phyloP scores from a whole-genome alignment of 2,113 vertebrate species.

The Lophura nycthemera region DNA sequence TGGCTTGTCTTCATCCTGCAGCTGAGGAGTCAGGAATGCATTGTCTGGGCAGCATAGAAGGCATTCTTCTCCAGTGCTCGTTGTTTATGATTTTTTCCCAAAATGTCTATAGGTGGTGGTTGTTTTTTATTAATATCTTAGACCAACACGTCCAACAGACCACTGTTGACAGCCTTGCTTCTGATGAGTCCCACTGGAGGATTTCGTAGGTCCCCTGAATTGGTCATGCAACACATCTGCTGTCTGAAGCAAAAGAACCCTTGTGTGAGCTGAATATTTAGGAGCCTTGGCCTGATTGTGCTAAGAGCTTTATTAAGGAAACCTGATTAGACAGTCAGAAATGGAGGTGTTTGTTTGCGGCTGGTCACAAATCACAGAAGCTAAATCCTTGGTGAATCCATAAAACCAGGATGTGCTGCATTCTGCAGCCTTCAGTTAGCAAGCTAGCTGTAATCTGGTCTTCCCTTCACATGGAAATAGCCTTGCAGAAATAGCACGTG shows the following conservation, averaged over 20 bases:
- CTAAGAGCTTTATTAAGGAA: constrained; percentile 22
- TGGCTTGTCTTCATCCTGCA: background rate
- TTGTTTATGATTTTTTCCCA: background rate
- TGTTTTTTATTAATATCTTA: background rate
- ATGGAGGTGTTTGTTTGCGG: constrained; percentile 6
- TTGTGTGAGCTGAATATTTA: constrained; percentile 64
- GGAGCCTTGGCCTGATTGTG: constrained; percentile 11
- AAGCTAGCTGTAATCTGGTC: background rate
- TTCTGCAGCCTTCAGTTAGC: background rate
- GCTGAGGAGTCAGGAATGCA: background rate
- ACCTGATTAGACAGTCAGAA: constrained; percentile 15
- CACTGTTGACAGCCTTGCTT: constrained; percentile 41
- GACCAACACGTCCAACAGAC: constrained; percentile 16
- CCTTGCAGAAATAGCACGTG: background rate
- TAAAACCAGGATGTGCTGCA: background rate
- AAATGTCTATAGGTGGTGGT: background rate
- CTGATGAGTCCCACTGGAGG: constrained; percentile 47
- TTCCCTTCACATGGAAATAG: background rate
- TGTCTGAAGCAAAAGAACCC: constrained; percentile 54
- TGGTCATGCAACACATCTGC: constrained; percentile 57
- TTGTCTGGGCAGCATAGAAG: background rate
- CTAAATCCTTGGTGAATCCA: background rate
- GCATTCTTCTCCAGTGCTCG: background rate
- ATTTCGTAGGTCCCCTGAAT: constrained; percentile 52
- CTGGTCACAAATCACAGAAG: background rate